These are phyloP conservation scores for Scaptomyza caliginosa DNA, from an alignment of 2,888 invertebrate genomes.

Conservation along the genomic window DNA sequence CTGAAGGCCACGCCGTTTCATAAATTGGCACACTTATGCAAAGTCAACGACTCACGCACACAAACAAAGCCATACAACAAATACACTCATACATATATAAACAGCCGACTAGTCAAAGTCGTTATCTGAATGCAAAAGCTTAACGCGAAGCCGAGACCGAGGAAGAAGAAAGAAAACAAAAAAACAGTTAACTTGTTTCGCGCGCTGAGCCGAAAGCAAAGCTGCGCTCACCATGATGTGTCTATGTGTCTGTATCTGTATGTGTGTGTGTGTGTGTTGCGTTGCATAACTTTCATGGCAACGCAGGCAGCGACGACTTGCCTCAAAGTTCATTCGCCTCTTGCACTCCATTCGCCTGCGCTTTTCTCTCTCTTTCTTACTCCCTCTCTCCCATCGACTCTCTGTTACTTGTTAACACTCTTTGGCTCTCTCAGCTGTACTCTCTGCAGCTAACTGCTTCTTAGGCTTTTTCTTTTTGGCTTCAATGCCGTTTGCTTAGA, in stretches of 20 bases:
- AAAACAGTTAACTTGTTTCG: conserved; percentile 76
- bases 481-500: conserved; percentile 23
- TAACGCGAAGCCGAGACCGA: conserved; percentile 49
- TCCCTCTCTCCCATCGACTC: conserved; percentile 11
- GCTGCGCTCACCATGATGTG: conserved; percentile 58
- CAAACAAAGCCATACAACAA: too few relatives aligned
- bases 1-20: conserved; percentile 67
- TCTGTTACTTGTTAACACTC: conserved; percentile 11
- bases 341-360: conserved; percentile 80
- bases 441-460: conserved; percentile 49
- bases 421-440: conserved; percentile 35
- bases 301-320: conserved; percentile 63
- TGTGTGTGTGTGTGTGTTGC: conserved; percentile 56
- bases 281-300: conserved; percentile 83
- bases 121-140: conserved; percentile 42
- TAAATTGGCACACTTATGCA: conserved; percentile 78
- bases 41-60: conserved; percentile 70
- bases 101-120: conserved; percentile 49
- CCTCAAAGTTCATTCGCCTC: conserved; percentile 82
- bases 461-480: conserved; percentile 42
- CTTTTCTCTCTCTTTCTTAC: conserved; percentile 21
- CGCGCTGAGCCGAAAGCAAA: conserved; percentile 61
- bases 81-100: conserved; percentile 17
- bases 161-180: conserved; percentile 28
- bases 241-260: conserved; percentile 23